A percentile compares a stretch with the other conserved stretches of the same genome.
Evolutionary conservation across 2,797 vertebrate species (phyloP).

Genomic region (Ctenosaura bakeri): DNA sequence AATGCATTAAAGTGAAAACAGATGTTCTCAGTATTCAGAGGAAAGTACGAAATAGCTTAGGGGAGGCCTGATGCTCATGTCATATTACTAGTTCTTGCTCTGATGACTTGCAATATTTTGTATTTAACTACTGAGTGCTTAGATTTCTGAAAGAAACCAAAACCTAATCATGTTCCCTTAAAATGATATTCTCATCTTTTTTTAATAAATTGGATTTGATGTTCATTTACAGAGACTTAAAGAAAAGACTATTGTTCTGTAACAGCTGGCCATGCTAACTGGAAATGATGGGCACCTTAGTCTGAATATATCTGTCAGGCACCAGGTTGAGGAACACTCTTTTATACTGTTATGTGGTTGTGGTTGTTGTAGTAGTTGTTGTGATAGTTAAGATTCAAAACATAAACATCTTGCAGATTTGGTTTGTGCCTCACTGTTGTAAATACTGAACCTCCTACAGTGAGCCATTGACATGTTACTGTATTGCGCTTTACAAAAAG

Average conservation of each 20-base stretch:
- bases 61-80: neutral
- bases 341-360: rapidly evolving
- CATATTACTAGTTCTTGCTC: neutral
- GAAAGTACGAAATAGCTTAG: neutral
- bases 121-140: neutral
- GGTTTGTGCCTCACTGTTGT: neutral
- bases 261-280: neutral
- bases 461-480: neutral
- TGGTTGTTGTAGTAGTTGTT: slow-evolving; percentile 2
- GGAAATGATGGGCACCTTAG: neutral
- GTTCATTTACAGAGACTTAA: neutral
- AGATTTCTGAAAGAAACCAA: neutral
- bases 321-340: neutral
- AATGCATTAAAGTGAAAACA: neutral
- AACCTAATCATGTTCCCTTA: neutral
- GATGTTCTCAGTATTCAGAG: neutral
- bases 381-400: neutral
- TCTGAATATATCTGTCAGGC: neutral
- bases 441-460: neutral
- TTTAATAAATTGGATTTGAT: neutral
- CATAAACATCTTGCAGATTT: neutral
- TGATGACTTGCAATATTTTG: neutral
- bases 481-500: slow-evolving; percentile 3
- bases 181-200: neutral
- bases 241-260: neutral